Conservation (phyloP, 1,140 invertebrate species). For the Heliconius hewitsoni region DNA sequence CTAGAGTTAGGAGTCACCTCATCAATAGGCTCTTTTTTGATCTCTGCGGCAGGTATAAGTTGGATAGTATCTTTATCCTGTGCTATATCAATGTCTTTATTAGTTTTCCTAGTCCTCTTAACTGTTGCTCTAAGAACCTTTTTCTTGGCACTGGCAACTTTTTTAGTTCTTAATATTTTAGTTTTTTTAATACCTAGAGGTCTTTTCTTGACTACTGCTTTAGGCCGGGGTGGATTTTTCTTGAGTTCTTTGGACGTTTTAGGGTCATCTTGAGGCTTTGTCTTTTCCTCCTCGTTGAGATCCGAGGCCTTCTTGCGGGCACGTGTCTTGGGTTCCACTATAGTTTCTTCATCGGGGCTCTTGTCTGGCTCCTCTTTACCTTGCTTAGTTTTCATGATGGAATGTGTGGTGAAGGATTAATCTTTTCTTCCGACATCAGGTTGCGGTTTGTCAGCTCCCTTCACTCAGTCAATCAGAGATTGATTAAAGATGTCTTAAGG, state of each 20-base stretch:
- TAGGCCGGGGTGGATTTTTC: constrained; percentile 65
- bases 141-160: constrained; percentile 63
- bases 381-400: constrained; percentile 80
- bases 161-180: constrained; percentile 74
- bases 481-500: constrained; percentile 3
- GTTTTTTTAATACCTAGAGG: constrained; percentile 74
- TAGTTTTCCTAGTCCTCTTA: constrained; percentile 62
- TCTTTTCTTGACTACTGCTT: constrained; percentile 67
- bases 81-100: constrained; percentile 56
- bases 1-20: constrained; percentile 69
- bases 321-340: constrained; percentile 73
- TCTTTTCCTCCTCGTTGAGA: constrained; percentile 65
- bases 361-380: constrained; percentile 73
- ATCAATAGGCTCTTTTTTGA: constrained; percentile 76
- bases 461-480: constrained; percentile 24
- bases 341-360: constrained; percentile 70
- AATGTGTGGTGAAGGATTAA: constrained; percentile 68
- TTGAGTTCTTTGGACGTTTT: constrained; percentile 71
- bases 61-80: constrained; percentile 66
- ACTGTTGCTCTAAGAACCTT: constrained; percentile 64
- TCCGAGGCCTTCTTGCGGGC: constrained; percentile 75
- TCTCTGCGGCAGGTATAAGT: constrained; percentile 70
- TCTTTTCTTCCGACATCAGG: constrained; percentile 77
- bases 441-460: constrained; percentile 55
- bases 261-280: constrained; percentile 68